phyloP scores from a whole-genome alignment of 2,113 vertebrate species.

The Formicarius rufipectus region DNA sequence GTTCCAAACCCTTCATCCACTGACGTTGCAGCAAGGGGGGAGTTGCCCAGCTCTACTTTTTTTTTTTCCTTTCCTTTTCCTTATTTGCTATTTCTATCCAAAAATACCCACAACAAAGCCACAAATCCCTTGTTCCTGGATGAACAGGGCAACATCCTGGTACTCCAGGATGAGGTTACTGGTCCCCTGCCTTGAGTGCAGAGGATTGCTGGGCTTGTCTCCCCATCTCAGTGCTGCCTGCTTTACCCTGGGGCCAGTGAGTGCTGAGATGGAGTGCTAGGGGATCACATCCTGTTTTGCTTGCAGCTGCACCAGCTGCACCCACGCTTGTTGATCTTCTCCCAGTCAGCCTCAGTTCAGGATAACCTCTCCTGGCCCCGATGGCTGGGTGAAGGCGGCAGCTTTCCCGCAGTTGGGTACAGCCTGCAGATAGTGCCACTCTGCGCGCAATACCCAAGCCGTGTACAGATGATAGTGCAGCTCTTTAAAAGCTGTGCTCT shows the following conservation, averaged over 20 bases:
- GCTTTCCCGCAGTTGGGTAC: neutral
- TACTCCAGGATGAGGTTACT: neutral
- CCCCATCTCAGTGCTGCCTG: neutral
- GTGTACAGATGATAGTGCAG: neutral
- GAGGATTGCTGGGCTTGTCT: neutral
- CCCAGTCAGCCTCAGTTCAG: neutral
- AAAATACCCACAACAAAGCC: neutral
- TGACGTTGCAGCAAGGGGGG: rapidly evolving
- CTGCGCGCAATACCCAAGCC: rapidly evolving
- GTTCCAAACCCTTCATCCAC: neutral
- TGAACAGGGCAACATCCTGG: neutral
- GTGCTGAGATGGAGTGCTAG: neutral
- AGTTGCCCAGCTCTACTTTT: neutral
- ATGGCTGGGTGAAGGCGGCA: neutral
- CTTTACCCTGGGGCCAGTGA: neutral
- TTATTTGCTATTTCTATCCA: neutral
- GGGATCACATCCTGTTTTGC: rapidly evolving
- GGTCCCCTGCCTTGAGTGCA: rapidly evolving
- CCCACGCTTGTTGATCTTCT: neutral
- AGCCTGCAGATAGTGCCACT: neutral
- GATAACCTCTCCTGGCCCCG: neutral
- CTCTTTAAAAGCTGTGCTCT: neutral
- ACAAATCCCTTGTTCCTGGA: neutral
- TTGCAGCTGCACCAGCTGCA: neutral
- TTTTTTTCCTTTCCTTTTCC: neutral